Evolutionary conservation across 2,797 vertebrate species (phyloP).

Genomic region (Oreochromis mossambicus): DNA sequence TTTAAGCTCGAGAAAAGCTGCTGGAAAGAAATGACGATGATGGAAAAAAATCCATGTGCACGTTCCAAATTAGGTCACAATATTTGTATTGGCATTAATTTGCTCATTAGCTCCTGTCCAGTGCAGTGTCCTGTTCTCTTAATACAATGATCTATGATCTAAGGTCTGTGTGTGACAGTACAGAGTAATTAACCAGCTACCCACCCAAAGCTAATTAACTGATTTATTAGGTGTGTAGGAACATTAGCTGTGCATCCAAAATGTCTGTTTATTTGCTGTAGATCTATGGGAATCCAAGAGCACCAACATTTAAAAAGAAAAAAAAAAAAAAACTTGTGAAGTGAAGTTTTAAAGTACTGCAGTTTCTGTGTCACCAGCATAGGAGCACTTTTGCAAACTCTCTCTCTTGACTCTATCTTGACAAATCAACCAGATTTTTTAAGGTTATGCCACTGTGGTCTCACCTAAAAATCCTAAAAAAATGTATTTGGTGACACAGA

Average conservation of each 20-base stretch:
- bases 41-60: not conserved
- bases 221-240: not conserved
- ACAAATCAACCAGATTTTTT: not conserved
- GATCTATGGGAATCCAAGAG: not conserved
- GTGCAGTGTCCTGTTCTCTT: not conserved
- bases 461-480: not conserved
- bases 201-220: not conserved
- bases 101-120: not conserved
- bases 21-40: not conserved
- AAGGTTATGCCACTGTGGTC: not conserved
- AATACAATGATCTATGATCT: not conserved
- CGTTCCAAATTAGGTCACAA: not conserved
- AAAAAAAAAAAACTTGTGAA: not conserved
- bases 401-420: not conserved
- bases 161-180: not conserved
- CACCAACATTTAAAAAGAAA: not conserved
- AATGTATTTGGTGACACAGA: not conserved
- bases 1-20: not conserved
- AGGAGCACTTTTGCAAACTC: not conserved
- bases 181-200: not conserved
- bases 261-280: not conserved
- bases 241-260: not conserved
- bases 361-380: not conserved
- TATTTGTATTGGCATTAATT: not conserved
- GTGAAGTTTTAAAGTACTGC: not conserved